Base-by-base conservation (phyloP, 2,113 vertebrate genomes). In the Patagioenas fasciata region DNA sequence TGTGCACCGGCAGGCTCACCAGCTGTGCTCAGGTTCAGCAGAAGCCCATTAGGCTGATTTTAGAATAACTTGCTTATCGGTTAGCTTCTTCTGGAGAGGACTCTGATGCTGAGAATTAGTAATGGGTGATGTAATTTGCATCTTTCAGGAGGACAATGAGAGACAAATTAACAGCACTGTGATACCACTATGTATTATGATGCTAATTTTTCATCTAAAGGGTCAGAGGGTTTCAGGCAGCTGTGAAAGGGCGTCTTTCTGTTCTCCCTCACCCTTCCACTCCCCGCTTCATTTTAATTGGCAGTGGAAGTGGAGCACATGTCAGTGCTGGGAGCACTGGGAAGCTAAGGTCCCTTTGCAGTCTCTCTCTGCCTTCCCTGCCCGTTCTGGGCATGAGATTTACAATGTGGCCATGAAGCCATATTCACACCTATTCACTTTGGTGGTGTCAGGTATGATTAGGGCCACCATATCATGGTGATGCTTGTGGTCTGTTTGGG, bases 121-220 rank as follows among this genome's bases (percentile, higher is more conserved):
- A 40, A 87, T 3, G 57, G 61, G 8, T 28, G 53, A 64, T 87
- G 40, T 67, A 36, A 4, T 83, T 80, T 88, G 54, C 80, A 26
- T 88, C 75, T 88, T 88, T 80, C 64, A 12, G 42, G 42, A 61
- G 47, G 75, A 96, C 80, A 74, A 78, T 56, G 91, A 72, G 74
- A 58, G 53, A 58, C 21, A n/a, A 80, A 91, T 90, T 73, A 94
- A 51, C 48, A 36, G 51, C 60, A 15, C 53, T 1, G 5, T 2
- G 32, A 66, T 69, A 40, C 15, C 0, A 4, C 64, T 8, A 9
- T 36, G 75, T 51, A 88, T 96, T 94, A 15, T 97, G 60, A 95
- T 92, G 95, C 23, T 95, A 86, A 97, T 96, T 93, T 93, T 89
- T 81, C 72, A 74, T 84, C 40, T 42, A 65, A 80, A 78, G 53